A percentile compares a stretch with the other conserved stretches of the same genome.
These are phyloP conservation scores for Monodelphis domestica DNA, from an alignment of 2,797 vertebrate species.

Conservation along the genomic window DNA sequence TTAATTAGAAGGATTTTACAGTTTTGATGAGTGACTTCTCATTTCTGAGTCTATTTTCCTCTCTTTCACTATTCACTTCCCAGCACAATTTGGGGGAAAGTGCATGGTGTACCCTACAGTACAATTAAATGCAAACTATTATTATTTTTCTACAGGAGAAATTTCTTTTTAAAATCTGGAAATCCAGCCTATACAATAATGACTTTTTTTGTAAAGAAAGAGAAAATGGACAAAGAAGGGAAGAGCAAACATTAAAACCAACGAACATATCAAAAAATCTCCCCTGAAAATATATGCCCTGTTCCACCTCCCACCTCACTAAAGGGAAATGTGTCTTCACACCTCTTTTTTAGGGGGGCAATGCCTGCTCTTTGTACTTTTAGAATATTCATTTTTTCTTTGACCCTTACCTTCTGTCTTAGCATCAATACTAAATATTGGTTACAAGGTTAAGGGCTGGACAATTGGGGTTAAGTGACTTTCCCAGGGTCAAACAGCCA, in stretches of 20 bases:
- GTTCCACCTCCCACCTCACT: background rate
- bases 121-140: background rate
- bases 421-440: too few species aligned
- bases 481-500: too few species aligned
- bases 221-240: too few species aligned
- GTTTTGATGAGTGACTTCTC: background rate
- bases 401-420: too few species aligned
- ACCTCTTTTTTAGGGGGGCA: background rate
- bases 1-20: background rate
- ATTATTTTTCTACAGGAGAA: background rate
- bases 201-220: background rate
- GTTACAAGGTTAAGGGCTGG: too few species aligned
- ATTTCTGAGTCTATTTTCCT: background rate
- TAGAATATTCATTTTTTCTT: background rate
- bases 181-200: background rate
- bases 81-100: background rate
- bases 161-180: background rate
- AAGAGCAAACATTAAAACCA: background rate
- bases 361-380: background rate
- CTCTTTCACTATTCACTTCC: background rate
- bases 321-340: background rate
- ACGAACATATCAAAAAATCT: background rate
- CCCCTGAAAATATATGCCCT: background rate
- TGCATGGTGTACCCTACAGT: background rate
- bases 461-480: too few species aligned